A percentile compares a stretch with the other conserved stretches of the same genome.
These are phyloP conservation scores for Mercenaria mercenaria DNA, from an alignment of 1,140 invertebrate species.

Conservation along the genomic window DNA sequence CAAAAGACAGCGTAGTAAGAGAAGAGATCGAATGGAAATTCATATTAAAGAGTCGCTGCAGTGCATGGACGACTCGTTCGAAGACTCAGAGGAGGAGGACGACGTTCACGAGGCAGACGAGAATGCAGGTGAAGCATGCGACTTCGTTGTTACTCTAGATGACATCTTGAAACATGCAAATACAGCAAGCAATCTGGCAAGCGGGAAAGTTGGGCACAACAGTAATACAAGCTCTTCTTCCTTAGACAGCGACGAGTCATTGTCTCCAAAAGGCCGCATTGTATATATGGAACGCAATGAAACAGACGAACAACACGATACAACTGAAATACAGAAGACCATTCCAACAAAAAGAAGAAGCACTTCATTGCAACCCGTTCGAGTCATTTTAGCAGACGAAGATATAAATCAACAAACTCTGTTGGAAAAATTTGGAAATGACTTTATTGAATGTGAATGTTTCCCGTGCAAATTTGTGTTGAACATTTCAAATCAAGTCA, in stretches of 20 bases:
- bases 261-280: not conserved
- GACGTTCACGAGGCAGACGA: slow-evolving; percentile 21
- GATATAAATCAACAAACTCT: not conserved
- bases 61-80: slow-evolving; percentile 4
- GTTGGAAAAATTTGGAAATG: not conserved
- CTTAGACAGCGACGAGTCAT: not conserved
- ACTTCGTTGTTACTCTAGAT: slow-evolving; percentile 1
- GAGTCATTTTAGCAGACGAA: slow-evolving; percentile 26
- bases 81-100: slow-evolving; percentile 53
- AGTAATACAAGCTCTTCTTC: not conserved
- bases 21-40: not conserved
- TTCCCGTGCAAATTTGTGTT: slow-evolving; percentile 62
- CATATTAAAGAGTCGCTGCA: slow-evolving; percentile 32
- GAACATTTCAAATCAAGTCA: slow-evolving; percentile 33
- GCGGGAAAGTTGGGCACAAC: not conserved
- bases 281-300: not conserved
- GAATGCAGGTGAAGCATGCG: not conserved
- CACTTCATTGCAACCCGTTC: not conserved
- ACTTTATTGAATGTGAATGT: slow-evolving; percentile 37
- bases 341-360: not conserved
- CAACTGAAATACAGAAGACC: no score
- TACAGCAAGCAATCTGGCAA: not conserved
- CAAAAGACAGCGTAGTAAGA: not conserved
- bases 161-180: slow-evolving; percentile 46
- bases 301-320: not conserved